phyloP scores from a whole-genome alignment of 2,888 invertebrate species.

The Phytoseiulus persimilis region DNA sequence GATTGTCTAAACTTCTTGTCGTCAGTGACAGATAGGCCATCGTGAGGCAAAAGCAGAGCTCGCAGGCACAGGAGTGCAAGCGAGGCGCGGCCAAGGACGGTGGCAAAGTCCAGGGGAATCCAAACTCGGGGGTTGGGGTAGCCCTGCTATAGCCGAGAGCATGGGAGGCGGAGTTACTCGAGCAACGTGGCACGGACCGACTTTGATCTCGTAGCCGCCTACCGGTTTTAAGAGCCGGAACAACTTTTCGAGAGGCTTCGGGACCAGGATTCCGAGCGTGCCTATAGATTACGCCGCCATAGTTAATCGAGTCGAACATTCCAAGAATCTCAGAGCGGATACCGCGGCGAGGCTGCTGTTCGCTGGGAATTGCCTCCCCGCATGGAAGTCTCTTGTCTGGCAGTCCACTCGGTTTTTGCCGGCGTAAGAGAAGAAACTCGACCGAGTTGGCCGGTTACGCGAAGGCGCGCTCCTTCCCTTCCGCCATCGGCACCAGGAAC shows the following conservation, averaged over 20 bases:
- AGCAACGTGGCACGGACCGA: background rate
- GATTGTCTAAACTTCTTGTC: slow-evolving; percentile 5
- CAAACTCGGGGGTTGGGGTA: background rate
- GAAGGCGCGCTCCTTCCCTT: background rate
- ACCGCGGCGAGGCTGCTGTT: background rate
- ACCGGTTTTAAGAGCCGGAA: background rate
- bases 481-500: background rate
- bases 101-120: background rate
- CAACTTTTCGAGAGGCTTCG: background rate
- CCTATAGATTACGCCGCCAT: background rate
- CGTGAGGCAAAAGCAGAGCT: background rate
- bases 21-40: slow-evolving; percentile 5
- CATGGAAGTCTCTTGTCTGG: background rate
- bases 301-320: background rate
- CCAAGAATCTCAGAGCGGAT: background rate
- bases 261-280: background rate
- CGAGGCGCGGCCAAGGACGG: background rate
- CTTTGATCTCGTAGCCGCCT: background rate
- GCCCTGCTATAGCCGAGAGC: background rate
- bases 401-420: background rate
- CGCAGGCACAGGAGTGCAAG: no score
- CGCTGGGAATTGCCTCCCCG: background rate
- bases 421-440: background rate
- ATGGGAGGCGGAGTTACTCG: background rate
- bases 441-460: background rate